Evolutionary conservation across 2,797 vertebrate genomes (phyloP).

Genomic region (Dryobates pubescens): DNA sequence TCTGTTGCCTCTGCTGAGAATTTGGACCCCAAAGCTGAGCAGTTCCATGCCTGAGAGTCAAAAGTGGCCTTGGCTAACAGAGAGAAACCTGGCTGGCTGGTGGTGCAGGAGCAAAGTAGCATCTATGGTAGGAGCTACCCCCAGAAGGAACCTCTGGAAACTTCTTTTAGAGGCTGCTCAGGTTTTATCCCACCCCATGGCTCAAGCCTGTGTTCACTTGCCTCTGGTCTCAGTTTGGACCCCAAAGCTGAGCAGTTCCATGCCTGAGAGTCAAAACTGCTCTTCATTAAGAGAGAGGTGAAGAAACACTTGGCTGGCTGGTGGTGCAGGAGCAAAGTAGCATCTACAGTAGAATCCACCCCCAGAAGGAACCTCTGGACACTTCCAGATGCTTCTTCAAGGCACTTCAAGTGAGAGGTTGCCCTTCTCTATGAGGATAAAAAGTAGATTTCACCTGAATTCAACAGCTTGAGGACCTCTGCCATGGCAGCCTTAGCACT

Average conservation of each 20-base stretch:
- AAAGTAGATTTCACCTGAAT: not conserved
- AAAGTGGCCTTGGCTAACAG: not conserved
- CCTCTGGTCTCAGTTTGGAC: not conserved
- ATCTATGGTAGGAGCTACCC: not conserved
- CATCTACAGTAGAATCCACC: not conserved
- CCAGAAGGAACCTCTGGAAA: not conserved
- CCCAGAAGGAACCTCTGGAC: not conserved
- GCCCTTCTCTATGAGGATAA: not conserved
- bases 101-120: not conserved
- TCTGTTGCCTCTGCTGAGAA: not conserved
- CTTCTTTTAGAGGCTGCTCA: not conserved
- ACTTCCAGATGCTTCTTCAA: not conserved
- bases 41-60: not conserved
- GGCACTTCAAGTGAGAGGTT: not conserved
- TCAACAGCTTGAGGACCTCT: not conserved
- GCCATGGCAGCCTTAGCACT: not conserved
- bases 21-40: not conserved
- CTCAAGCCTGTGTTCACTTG: not conserved
- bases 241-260: not conserved
- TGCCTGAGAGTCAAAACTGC: not conserved
- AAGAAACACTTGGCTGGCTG: not conserved
- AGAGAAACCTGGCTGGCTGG: not conserved
- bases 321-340: not conserved
- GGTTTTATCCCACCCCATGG: no score
- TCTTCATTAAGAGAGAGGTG: not conserved